These are phyloP conservation scores for Ivindomyrus marchei DNA, from an alignment of 2,113 vertebrate species.

Conservation along the genomic window DNA sequence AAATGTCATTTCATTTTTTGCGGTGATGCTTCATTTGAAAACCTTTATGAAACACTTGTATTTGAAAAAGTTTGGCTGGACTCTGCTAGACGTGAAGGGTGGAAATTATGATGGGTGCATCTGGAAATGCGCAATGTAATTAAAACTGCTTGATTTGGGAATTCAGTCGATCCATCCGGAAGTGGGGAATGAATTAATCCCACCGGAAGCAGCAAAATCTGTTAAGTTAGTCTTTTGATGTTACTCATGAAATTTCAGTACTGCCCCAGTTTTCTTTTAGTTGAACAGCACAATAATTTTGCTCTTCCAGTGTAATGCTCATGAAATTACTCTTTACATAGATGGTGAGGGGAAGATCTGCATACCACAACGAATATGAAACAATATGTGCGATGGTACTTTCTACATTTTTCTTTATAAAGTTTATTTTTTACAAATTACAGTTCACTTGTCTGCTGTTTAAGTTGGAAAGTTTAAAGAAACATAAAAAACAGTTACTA, in stretches of 20 bases:
- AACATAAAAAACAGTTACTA: slow-evolving; percentile 15
- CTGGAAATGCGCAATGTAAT: not conserved
- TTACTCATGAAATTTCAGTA: not conserved
- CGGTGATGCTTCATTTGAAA: not conserved
- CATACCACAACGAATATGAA: not conserved
- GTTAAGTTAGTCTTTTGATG: not conserved
- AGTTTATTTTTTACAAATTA: not conserved
- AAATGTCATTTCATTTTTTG: slow-evolving; percentile 4
- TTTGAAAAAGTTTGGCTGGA: not conserved
- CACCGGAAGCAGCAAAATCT: not conserved
- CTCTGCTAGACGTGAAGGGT: not conserved
- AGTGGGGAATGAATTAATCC: not conserved
- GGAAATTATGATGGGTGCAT: not conserved
- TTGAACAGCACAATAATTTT: not conserved
- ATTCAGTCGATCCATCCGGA: not conserved
- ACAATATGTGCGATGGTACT: not conserved
- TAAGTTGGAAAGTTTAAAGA: not conserved
- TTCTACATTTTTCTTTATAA: not conserved
- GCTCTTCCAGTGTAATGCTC: not conserved
- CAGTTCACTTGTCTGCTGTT: not conserved
- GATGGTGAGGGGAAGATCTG: not conserved
- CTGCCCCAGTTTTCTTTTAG: not conserved
- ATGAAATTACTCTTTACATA: not conserved
- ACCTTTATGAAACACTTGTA: slow-evolving; percentile 11
- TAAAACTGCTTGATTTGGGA: not conserved